A percentile compares a stretch with the other conserved stretches of the same genome.
Conservation (phyloP, 2,113 vertebrate genomes). For the Todiramphus saurophagus region DNA sequence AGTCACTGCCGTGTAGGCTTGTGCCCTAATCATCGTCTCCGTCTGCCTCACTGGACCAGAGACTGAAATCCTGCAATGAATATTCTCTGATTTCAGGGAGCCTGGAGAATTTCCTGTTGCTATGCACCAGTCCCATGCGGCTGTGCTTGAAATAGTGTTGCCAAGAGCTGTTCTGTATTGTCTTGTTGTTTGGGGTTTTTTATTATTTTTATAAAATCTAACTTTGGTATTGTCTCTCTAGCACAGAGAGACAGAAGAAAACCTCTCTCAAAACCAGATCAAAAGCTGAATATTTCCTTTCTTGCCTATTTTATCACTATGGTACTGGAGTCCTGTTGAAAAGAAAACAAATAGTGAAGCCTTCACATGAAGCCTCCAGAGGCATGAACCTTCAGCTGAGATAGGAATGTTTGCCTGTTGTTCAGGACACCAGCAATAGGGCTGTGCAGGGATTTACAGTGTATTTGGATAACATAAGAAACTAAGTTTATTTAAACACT, state of each 20-base stretch:
- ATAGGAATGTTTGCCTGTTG: not conserved
- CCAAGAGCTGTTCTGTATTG: not conserved
- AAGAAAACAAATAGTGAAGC: not conserved
- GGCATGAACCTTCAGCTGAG: not conserved
- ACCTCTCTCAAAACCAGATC: not conserved
- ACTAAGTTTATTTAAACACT: slow-evolving; percentile 39
- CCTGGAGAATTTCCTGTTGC: not conserved
- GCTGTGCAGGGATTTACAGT: not conserved
- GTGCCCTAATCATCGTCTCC: not conserved
- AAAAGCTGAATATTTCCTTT: not conserved
- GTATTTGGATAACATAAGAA: slow-evolving; percentile 3
- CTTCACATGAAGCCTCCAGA: not conserved
- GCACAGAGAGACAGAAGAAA: not conserved
- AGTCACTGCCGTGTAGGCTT: not conserved
- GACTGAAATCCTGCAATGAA: not conserved
- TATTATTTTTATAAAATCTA: not conserved
- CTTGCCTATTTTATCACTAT: not conserved
- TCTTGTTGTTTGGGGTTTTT: not conserved
- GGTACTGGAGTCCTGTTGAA: not conserved
- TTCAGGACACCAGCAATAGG: not conserved
- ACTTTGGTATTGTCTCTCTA: not conserved
- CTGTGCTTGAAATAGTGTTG: not conserved
- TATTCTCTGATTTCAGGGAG: not conserved
- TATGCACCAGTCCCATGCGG: not conserved
- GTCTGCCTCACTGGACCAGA: not conserved